Base-by-base conservation (phyloP, 2,888 invertebrate species). In the Lamellibrachia columna region DNA sequence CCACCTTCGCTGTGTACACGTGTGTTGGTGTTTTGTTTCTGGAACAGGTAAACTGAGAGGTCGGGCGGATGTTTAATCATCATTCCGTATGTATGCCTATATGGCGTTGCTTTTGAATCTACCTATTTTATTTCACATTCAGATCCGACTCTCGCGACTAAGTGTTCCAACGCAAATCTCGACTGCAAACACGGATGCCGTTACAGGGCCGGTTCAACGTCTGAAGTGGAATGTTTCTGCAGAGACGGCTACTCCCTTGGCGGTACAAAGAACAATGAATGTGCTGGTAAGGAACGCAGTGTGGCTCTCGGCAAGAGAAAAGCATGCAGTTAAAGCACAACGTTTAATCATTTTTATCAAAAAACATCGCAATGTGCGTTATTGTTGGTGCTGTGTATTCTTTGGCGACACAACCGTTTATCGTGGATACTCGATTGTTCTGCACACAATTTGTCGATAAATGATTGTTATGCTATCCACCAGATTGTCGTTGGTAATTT, bases 151-250 rank as follows among this genome's bases (percentile, higher is more conserved):
- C 75, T 75, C 22, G 75, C 3, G 22, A n/a, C 15, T 6, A 75
- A 75, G 22, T 75, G 75, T 75, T 22, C 0, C n/a, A 22, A 11
- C 6, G 75, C 75, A 22, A n/a, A 6, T 7, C 22, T 75, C 4
- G 75, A n/a, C 75, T 75, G 75, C n/a, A 6, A 75, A 75, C 75
- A 22, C 2, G 75, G 75, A 4, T 75, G 75, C 22, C 75, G 75
- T 75, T 75, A 75, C 75, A 75, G n/a, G n/a, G n/a, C 15, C 22
- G 75, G 75, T n/a, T 75, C 75, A n/a, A 75, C 75, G 22, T 11
- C 75, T 75, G 15, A 75, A 75, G 75, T 75, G n/a, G 75, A 75
- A 75, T 75, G 75, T 75, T 75, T 75, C 75, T 75, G 75, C 22
- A 0, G 2, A 1, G 75, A 75, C 15, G 75, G 75, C 6, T n/a